Conservation (phyloP, 2,113 vertebrate species). For the Thermophis baileyi region DNA sequence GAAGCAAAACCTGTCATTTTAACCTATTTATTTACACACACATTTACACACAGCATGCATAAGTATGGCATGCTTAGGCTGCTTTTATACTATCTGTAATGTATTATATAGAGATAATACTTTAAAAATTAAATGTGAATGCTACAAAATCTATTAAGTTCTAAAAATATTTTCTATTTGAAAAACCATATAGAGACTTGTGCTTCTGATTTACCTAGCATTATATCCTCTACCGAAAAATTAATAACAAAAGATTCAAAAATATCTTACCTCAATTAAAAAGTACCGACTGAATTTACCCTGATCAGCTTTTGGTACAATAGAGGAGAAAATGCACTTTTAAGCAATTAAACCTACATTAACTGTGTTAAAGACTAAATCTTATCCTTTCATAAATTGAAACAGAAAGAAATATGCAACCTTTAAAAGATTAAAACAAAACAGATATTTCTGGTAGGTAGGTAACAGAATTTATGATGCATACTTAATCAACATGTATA, state of each 20-base stretch:
- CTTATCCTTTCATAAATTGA: background rate
- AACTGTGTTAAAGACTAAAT: slow-evolving; percentile 20
- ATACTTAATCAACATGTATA: background rate
- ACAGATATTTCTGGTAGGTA: slow-evolving; percentile 12
- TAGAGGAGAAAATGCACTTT: background rate
- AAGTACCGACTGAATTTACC: background rate
- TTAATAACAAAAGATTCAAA: background rate
- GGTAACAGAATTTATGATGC: background rate
- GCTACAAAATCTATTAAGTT: background rate
- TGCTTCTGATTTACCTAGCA: background rate
- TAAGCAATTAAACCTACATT: background rate
- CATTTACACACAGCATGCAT: background rate
- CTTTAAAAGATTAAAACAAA: background rate
- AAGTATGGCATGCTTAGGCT: background rate
- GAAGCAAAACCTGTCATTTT: background rate
- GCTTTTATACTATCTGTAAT: background rate
- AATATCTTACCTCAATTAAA: slow-evolving; percentile 24
- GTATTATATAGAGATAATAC: background rate
- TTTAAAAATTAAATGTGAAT: background rate
- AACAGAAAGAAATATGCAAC: background rate
- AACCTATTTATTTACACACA: background rate
- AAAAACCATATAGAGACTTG: background rate
- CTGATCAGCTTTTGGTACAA: background rate
- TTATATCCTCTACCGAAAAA: background rate
- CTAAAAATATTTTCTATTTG: background rate